phyloP scores from a whole-genome alignment of 2,113 vertebrate species.

The Canis aureus region DNA sequence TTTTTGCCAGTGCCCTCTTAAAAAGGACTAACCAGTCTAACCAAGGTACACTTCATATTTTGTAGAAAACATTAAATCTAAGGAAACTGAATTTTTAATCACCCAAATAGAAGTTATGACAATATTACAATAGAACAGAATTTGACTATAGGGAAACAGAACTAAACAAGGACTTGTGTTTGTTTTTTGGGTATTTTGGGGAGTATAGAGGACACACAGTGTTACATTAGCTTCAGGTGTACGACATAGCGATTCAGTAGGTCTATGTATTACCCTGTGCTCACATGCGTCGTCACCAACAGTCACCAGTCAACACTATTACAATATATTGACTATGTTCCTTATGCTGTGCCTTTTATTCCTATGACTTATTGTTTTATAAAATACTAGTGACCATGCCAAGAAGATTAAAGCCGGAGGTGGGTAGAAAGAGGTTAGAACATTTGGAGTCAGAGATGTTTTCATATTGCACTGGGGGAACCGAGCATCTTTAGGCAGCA shows the following conservation, averaged over 20 bases:
- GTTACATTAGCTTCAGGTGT: not conserved
- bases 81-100: not conserved
- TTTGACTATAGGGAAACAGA: accelerated
- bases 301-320: not conserved
- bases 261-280: not conserved
- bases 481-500: accelerated
- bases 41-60: not conserved
- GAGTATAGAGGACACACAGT: not conserved
- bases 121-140: not conserved
- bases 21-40: not conserved
- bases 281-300: not conserved
- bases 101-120: not conserved
- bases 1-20: not conserved
- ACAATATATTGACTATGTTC: not conserved
- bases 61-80: not conserved
- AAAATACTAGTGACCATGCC: not conserved
- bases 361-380: not conserved
- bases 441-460: not conserved
- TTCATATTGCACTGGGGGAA: not conserved
- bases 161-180: not conserved
- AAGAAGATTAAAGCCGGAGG: not conserved
- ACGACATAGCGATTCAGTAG: not conserved
- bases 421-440: not conserved
- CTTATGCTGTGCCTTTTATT: not conserved
- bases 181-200: not conserved